Base-by-base conservation (phyloP, 1,140 invertebrate genomes). In the Diabrotica virgifera region DNA sequence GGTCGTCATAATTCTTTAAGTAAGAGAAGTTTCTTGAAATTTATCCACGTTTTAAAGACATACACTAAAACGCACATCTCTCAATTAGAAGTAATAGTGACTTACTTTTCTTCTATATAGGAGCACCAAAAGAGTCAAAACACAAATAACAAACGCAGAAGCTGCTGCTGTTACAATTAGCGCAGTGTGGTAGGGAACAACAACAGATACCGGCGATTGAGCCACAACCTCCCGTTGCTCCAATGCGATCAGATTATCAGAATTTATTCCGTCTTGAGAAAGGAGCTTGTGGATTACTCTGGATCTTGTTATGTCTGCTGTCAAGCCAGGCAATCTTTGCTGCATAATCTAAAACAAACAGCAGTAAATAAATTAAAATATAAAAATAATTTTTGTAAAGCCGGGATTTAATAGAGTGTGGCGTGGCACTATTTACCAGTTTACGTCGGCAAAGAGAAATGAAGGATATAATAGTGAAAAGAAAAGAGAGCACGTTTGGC, bases 111-210 rank as follows among this genome's bases (percentile, higher is more conserved):
- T 82, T 50, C 83, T 82, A 76, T 90, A 90, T 10, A 90, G 80
- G 78, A 89, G 85, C 8, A 89, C 79, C 5, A 90, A 78, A 11
- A 90, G 83, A 9, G 87, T 83, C 12, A 91, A 78, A 51, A 87
- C 86, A 73, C 86, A 88, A 67, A 90, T 88, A 58, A 90, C 82
- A 72, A 90, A 90, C 9, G 87, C 88, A 36, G 88, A 89, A 2
- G 86, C 85, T 0, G 87, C 86, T 5, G 85, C 87, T 24, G 90
- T 79, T 5, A 89, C 86, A 59, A 90, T 84, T 5, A 89, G 82
- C 11, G 87, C 86, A 1, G 88, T 89, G 71, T 89, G 87, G 76
- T 89, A 90, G 40, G 87, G 84, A 5, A 87, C 86, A 14, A 86
- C 82, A 37, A 84, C 79, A 24, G 85, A 85, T n/a, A 86, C 82